Conservation (phyloP, 37 sponge, comb jelly and placozoan genomes). For the Mnemiopsis leidyi region DNA sequence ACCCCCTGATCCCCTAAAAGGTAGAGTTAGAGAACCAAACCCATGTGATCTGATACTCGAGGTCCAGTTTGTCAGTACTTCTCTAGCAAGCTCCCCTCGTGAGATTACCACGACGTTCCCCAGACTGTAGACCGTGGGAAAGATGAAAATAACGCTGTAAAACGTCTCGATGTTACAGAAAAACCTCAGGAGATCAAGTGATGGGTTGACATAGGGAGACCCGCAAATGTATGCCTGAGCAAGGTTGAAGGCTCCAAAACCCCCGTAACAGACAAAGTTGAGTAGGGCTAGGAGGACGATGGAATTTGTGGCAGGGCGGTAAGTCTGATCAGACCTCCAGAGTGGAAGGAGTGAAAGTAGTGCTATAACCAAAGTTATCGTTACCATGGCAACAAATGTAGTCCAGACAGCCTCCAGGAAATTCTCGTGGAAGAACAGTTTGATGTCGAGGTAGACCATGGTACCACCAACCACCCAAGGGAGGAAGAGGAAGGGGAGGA, state of each 20-base stretch:
- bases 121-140: slow-evolving; percentile 4
- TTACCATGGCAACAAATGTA: background rate
- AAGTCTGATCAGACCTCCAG: background rate
- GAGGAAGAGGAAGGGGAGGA: background rate
- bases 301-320: background rate
- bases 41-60: background rate
- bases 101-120: background rate
- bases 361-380: background rate
- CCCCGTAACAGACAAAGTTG: background rate
- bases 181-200: background rate
- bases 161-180: slow-evolving; percentile 14
- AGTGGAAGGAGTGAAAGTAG: background rate
- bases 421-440: background rate
- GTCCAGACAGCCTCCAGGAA: background rate
- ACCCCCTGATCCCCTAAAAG: no score
- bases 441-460: background rate
- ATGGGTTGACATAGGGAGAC: background rate
- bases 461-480: background rate
- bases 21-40: no score
- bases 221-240: background rate
- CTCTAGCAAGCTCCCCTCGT: background rate
- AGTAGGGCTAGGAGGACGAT: background rate
- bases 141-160: background rate
- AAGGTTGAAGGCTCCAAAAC: background rate
- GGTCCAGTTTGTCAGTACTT: background rate